Evolutionary conservation across 1,140 invertebrate species (phyloP), one percentile per base, ranked within the genome.

Genomic region (Hyphantria cunea): DNA sequence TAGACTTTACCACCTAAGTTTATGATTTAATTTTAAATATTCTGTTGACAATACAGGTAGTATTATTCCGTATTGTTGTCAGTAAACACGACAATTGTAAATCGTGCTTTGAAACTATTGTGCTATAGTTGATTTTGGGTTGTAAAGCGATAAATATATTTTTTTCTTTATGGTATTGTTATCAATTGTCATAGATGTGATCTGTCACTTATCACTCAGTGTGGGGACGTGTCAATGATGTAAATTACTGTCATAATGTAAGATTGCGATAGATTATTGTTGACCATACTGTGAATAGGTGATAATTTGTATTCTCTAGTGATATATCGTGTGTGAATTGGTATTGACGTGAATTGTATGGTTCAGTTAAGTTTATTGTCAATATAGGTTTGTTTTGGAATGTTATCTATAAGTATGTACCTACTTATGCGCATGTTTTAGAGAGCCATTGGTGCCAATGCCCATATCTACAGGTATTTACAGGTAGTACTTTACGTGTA

Each of bases 181-280:
- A 52, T 42, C 53, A 58, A 74, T 69, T 72, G 70, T 75, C 64
- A 61, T 59, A 39, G 51, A 66, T 71, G 65, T 74, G 72, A 74
- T 56, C 32, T 56, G 42, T 56, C 53, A 56, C 42, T 56, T 56
- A 56, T 41, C 42, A 44, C 12, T 11, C 47, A 13, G 0, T n/a
- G 10, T 45, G 6, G 53, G 17, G 8, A 37, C 34, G 34, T 37
- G 34, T 56, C 33, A 56, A 13, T 56, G 42, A 17, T 47, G 25
- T 56, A 56, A 56, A 47, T 47, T 37, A 17, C 10, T 56, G 25
- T 15, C 34, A 56, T 45, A 34, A 33, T 54, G 12, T 58, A 42
- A 14, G 53, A 72, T 60, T 66, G 55, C 62, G 63, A 60, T 63
- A 65, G 37, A 63, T 72, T 3, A 54, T 54, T 54, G 52, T 54